These are phyloP conservation scores for Pyralis farinalis DNA, from an alignment of 2,888 invertebrate genomes.

Conservation along the genomic window DNA sequence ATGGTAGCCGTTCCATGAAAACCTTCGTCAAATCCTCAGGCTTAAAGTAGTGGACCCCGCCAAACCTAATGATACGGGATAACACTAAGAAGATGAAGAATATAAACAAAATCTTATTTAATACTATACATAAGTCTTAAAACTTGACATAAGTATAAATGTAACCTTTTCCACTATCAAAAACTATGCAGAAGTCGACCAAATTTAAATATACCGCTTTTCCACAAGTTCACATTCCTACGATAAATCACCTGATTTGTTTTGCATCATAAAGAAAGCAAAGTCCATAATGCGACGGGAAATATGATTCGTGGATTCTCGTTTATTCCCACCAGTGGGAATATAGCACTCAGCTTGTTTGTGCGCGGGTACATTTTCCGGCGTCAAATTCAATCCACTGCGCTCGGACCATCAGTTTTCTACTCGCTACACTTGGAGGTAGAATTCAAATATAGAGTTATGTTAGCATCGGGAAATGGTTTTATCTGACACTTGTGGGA, in stretches of 20 bases:
- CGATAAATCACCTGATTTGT: slow-evolving; percentile 10
- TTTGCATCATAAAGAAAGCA: slow-evolving; percentile 15
- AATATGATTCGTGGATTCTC: slow-evolving; percentile 17
- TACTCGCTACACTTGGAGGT: background rate
- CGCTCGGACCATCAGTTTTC: slow-evolving; percentile 6
- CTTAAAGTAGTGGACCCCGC: too few relatives aligned
- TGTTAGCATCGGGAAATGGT: background rate
- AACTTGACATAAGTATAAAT: too few relatives aligned
- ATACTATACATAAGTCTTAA: too few relatives aligned
- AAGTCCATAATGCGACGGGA: slow-evolving; percentile 17
- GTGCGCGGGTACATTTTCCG: slow-evolving; percentile 8
- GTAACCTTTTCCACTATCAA: too few relatives aligned
- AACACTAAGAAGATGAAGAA: too few relatives aligned
- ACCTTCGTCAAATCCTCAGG: too few relatives aligned
- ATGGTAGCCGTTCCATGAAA: too few relatives aligned
- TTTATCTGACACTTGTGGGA: background rate
- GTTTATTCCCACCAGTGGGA: slow-evolving; percentile 10
- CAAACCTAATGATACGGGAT: too few relatives aligned
- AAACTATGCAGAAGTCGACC: too few relatives aligned
- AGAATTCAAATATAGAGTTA: background rate
- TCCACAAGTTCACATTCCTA: background rate
- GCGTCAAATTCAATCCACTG: slow-evolving; percentile 8
- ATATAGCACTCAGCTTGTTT: slow-evolving; percentile 7
- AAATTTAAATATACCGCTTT: too few relatives aligned
- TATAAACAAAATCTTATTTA: too few relatives aligned